Base-by-base conservation (phyloP, 2,888 invertebrate species). In the Drosophila neotestacea region DNA sequence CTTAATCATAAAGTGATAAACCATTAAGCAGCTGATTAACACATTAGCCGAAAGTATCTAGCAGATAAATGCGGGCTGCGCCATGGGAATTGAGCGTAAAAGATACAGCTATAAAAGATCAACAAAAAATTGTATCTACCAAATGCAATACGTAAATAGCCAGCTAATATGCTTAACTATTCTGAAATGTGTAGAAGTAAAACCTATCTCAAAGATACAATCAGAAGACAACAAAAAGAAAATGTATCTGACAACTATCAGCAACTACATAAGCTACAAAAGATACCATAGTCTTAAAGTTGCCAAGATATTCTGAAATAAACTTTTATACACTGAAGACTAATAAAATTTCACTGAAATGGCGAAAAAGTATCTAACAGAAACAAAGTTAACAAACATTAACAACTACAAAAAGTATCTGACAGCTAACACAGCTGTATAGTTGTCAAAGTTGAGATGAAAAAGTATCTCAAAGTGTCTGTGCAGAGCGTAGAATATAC, bases 1-100 rank as follows among this genome's bases (percentile, higher is more conserved):
- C 68, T 79, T 72, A 72, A 77, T 78, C 64, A 67, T 62, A 52
- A 47, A 44, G 51, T 56, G 4, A 48, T 60, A 75, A 75, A 30
- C 52, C 39, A 73, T 67, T 62, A 50, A 41, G 54, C 48, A 38
- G 42, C 36, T 63, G 48, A 63, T 74, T 61, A 69, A 61, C 75
- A 59, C 44, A 51, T 69, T 58, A 50, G 27, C 6, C 22, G 4
- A 32, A 52, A 62, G 55, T 60, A 69, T 70, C 80, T 62, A 34
- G 22, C 42, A 73, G 55, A 65, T 48, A 51, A 38, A 46, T 13
- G 55, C 22, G 16, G 36, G 16, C 34, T 16, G 42, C 32, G 16
- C 7, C 3, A n/a, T 1, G 16, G 30, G 13, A 42, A 42, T 44
- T 22, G 11, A 22, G 52, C 41, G 41, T 38, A 30, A 42, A 11